Conservation (phyloP, 2,888 invertebrate genomes). For the Polymixis flavicincta region DNA sequence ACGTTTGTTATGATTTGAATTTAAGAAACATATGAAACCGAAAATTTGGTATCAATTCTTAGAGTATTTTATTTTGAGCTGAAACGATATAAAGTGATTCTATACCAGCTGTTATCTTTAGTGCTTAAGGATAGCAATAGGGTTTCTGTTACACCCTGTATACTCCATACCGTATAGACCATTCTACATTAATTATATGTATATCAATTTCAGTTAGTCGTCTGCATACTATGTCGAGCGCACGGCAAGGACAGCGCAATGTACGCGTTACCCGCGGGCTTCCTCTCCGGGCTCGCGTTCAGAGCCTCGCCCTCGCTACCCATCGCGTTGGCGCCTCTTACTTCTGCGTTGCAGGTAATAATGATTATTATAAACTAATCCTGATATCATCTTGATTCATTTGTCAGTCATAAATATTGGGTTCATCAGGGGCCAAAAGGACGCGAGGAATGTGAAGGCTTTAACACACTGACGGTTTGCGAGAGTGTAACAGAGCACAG, state of each 20-base stretch:
- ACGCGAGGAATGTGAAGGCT: neutral
- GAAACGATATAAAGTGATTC: too few relatives aligned
- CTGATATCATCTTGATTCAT: neutral
- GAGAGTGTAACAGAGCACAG: neutral
- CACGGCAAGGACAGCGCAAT: constrained; percentile 84
- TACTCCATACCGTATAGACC: too few relatives aligned
- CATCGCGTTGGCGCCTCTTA: constrained; percentile 87
- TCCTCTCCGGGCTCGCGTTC: constrained; percentile 89
- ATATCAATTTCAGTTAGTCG: constrained; percentile 80
- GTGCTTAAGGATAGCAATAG: too few relatives aligned
- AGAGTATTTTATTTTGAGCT: too few relatives aligned
- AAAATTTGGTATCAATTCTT: too few relatives aligned
- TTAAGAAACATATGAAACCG: too few relatives aligned
- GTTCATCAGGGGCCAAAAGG: neutral
- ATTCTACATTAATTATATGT: neutral
- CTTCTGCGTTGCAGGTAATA: constrained; percentile 88
- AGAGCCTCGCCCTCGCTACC: constrained; percentile 89
- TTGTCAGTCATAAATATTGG: neutral
- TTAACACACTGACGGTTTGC: neutral
- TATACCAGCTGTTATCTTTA: too few relatives aligned
- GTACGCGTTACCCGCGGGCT: constrained; percentile 89
- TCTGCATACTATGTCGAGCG: constrained; percentile 84
- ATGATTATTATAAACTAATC: neutral
- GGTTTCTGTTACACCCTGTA: too few relatives aligned
- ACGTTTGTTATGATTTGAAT: too few relatives aligned